Evolutionary conservation across 2,888 invertebrate species (phyloP).

Genomic region (Chelonus formosanus): DNA sequence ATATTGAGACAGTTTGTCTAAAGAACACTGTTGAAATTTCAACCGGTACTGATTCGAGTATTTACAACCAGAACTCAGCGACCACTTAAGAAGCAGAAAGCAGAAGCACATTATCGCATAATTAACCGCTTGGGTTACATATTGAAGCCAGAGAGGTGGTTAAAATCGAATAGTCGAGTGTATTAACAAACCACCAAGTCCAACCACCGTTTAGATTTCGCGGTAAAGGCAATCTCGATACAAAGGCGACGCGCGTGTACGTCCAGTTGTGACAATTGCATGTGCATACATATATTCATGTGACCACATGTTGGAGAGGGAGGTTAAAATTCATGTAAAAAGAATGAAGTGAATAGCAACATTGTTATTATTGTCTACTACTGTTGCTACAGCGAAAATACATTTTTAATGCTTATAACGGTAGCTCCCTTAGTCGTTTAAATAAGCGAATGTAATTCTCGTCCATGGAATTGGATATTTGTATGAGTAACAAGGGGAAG

Average conservation of each 20-base stretch:
- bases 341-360: background rate
- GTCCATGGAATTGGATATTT: constrained; percentile 3
- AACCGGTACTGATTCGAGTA: too few species aligned
- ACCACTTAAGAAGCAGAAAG: too few species aligned
- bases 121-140: constrained; percentile 6
- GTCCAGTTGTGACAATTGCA: constrained; percentile 23
- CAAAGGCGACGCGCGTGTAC: constrained; percentile 12
- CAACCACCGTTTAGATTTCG: constrained; percentile 26
- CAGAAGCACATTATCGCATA: background rate
- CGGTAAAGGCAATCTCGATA: constrained; percentile 28
- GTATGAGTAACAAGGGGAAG: constrained; percentile 25
- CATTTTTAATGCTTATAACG: constrained; percentile 50
- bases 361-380: constrained; percentile 13
- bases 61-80: too few species aligned
- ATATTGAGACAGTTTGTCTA: too few species aligned
- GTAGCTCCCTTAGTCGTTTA: constrained; percentile 40
- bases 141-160: constrained; percentile 5
- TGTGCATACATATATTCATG: constrained; percentile 5
- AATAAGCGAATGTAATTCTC: background rate
- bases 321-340: background rate
- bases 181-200: constrained; percentile 31
- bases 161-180: constrained; percentile 26
- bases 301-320: constrained; percentile 11
- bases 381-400: background rate
- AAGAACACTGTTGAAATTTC: too few species aligned